Evolutionary conservation across 2,113 vertebrate genomes (phyloP).

Genomic region (Triplophysa rosa): DNA sequence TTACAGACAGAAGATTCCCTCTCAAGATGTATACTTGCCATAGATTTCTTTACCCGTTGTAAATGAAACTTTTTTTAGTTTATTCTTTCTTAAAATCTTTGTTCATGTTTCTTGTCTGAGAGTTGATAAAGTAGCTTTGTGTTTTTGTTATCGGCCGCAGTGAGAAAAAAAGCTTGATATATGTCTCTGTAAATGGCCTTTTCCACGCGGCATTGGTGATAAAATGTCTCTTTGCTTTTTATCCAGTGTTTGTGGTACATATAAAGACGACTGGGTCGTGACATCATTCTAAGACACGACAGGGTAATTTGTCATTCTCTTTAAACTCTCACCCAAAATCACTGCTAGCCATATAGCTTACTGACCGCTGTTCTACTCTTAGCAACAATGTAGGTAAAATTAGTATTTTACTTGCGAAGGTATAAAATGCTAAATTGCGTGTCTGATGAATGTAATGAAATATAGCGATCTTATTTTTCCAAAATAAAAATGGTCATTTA

Average conservation of each 20-base stretch:
- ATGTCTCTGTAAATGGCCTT: constrained; percentile 37
- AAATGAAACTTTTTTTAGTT: not conserved
- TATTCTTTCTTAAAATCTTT: not conserved
- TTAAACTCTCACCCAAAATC: not conserved
- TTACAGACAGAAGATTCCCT: not conserved
- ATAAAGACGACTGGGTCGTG: constrained; percentile 20
- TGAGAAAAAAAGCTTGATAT: constrained; percentile 37
- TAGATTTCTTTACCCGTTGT: not conserved
- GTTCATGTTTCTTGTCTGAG: not conserved
- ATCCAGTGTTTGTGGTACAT: constrained; percentile 24
- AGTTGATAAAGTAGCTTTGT: constrained; percentile 47
- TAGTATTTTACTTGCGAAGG: not conserved
- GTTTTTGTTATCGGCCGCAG: constrained; percentile 57
- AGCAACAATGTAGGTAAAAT: not conserved
- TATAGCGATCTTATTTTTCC: not conserved
- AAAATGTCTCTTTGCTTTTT: constrained; percentile 29
- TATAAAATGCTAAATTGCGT: not conserved
- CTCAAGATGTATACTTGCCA: not conserved
- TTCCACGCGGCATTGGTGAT: not conserved
- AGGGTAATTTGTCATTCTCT: constrained; percentile 10
- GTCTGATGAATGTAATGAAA: not conserved
- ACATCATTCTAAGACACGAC: constrained; percentile 31
- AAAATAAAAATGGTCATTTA: not conserved
- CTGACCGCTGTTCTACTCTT: not conserved
- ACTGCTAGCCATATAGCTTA: not conserved